Conservation (phyloP, 1,140 invertebrate genomes). For the Orchesella cincta region DNA sequence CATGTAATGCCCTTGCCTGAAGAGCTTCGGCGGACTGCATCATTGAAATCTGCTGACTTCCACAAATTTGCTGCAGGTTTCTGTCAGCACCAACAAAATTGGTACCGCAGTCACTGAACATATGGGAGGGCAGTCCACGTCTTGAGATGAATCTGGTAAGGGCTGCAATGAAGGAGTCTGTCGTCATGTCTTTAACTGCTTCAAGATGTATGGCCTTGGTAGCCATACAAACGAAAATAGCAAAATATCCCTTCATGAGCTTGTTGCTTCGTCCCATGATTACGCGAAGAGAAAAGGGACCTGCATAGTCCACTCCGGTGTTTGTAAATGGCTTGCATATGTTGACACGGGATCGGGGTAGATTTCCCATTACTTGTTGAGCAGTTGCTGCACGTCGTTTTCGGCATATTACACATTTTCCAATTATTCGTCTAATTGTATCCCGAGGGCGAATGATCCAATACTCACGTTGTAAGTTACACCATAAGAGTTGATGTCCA, state of each 20-base stretch:
- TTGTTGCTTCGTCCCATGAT: slow-evolving; percentile 38
- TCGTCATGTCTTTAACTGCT: slow-evolving; percentile 50
- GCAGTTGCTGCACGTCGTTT: slow-evolving; percentile 8
- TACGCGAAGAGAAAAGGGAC: slow-evolving; percentile 53
- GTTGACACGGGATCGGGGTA: slow-evolving; percentile 52
- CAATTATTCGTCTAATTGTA: background rate
- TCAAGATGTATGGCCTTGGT: slow-evolving; percentile 55
- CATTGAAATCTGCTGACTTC: background rate
- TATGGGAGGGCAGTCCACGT: slow-evolving; percentile 50
- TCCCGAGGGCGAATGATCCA: slow-evolving; percentile 8
- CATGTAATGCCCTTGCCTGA: background rate
- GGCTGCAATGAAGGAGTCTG: slow-evolving; percentile 45
- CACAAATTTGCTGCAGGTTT: slow-evolving; percentile 50
- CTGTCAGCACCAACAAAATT: slow-evolving; percentile 55
- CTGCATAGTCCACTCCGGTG: slow-evolving; percentile 56
- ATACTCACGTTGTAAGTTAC: background rate
- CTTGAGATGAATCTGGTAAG: slow-evolving; percentile 50
- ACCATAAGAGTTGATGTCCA: background rate
- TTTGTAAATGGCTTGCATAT: slow-evolving; percentile 52
- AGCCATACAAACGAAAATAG: slow-evolving; percentile 54
- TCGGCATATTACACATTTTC: background rate
- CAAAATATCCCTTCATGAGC: slow-evolving; percentile 54
- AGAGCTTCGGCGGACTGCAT: background rate
- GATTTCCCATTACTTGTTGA: slow-evolving; percentile 53
- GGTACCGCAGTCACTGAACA: slow-evolving; percentile 55